A percentile compares a stretch with the other conserved stretches of the same genome.
These are phyloP conservation scores for Dasyornis broadbenti DNA, from an alignment of 2,113 vertebrate genomes.

Conservation along the genomic window DNA sequence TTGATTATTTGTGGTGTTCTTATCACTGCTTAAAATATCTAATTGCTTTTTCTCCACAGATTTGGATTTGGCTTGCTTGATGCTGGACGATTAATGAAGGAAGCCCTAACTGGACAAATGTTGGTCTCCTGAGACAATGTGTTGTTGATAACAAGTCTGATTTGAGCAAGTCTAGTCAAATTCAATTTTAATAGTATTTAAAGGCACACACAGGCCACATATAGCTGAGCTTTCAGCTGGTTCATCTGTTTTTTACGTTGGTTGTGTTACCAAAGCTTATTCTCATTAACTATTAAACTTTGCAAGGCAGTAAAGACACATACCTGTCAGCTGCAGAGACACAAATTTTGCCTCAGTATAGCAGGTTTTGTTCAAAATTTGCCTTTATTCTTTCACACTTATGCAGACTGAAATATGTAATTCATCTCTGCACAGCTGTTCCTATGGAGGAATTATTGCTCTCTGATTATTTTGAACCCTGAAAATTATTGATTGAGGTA, in stretches of 20 bases:
- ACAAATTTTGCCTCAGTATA: background rate
- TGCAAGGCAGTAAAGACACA: background rate
- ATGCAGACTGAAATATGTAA: background rate
- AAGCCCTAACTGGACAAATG: slow-evolving; percentile 56
- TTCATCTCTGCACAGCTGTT: background rate
- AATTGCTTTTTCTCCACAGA: slow-evolving; percentile 69
- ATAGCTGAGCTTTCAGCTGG: background rate
- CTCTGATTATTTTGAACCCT: slow-evolving; percentile 24
- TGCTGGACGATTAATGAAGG: slow-evolving; percentile 59
- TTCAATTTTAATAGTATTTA: slow-evolving; percentile 58
- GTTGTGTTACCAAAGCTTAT: background rate
- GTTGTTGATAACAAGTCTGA: slow-evolving; percentile 54
- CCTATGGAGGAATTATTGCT: background rate
- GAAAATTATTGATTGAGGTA: slow-evolving; percentile 51
- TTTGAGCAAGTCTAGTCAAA: slow-evolving; percentile 40
- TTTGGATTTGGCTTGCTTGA: slow-evolving; percentile 63
- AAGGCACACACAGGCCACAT: background rate
- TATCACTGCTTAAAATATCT: slow-evolving; percentile 73
- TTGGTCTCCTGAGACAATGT: slow-evolving; percentile 48
- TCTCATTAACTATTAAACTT: background rate
- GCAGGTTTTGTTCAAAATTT: background rate
- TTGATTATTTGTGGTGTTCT: slow-evolving; percentile 71
- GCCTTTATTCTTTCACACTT: background rate
- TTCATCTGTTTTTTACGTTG: background rate
- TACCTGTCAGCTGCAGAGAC: background rate